Evolutionary conservation across 2,888 invertebrate species (phyloP).

Genomic region (Agriopis marginaria): DNA sequence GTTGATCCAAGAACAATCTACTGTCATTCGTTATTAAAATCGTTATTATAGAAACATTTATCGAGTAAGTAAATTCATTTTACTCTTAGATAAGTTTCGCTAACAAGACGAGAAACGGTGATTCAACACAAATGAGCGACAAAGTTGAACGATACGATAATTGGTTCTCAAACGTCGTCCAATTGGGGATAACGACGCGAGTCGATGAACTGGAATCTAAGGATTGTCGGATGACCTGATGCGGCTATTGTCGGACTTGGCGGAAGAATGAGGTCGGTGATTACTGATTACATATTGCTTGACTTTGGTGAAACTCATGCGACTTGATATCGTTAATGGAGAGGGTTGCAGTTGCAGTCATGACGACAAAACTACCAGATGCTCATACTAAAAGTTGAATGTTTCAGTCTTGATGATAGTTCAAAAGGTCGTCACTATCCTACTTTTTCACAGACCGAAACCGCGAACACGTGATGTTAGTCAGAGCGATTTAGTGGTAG

Average conservation of each 20-base stretch:
- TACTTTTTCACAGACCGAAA: too few species aligned
- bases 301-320: not conserved
- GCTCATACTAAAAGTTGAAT: too few species aligned
- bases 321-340: not conserved
- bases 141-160: constrained; percentile 69
- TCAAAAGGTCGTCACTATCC: too few species aligned
- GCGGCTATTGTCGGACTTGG: constrained; percentile 20
- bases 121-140: constrained; percentile 59
- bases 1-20: not conserved
- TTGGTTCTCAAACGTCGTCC: constrained; percentile 68
- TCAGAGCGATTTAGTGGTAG: too few species aligned
- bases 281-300: constrained; percentile 4
- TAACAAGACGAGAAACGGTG: constrained; percentile 64
- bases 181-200: constrained; percentile 71
- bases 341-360: not conserved
- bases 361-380: not conserved
- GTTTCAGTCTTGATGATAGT: too few species aligned
- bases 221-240: constrained; percentile 40
- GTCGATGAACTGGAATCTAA: constrained; percentile 68
- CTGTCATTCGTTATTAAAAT: not conserved
- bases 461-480: too few species aligned
- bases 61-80: not conserved
- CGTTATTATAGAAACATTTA: not conserved
- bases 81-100: constrained; percentile 47
- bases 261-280: constrained; percentile 4